Conservation (phyloP, 2,797 vertebrate species). For the Macropodus opercularis region DNA sequence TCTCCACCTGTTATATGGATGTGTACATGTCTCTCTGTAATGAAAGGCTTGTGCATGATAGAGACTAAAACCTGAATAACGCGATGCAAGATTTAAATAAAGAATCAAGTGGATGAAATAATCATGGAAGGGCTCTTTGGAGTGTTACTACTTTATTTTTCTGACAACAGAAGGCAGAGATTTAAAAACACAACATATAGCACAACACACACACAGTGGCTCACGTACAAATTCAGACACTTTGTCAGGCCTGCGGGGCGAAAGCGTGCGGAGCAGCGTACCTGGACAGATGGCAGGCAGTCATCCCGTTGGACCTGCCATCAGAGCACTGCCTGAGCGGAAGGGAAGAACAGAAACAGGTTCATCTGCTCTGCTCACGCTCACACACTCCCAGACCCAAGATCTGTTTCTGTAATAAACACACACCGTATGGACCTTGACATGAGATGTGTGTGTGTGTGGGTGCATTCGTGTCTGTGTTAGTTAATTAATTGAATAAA, state of each 20-base stretch:
- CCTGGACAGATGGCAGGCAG: conserved; percentile 81
- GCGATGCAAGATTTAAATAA: conserved; percentile 3
- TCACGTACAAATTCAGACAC: conserved; percentile 14
- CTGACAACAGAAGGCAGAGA: conserved; percentile 24
- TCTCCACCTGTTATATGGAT: conserved; percentile 15
- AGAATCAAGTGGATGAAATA: conserved; percentile 5
- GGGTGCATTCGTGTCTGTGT: conserved; percentile 30
- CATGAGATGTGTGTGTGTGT: conserved; percentile 20
- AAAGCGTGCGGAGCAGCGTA: conserved; percentile 59
- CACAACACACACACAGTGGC: neutral
- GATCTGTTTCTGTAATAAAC: conserved; percentile 27
- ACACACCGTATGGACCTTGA: conserved; percentile 25
- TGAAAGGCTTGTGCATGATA: conserved; percentile 38
- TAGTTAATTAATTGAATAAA: conserved; percentile 33
- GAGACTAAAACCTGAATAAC: conserved; percentile 4
- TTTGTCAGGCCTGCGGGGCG: conserved; percentile 46
- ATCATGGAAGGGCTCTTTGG: neutral
- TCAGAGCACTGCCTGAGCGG: conserved; percentile 65
- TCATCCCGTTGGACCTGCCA: conserved; percentile 72
- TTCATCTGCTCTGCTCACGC: conserved; percentile 51
- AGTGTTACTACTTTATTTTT: conserved; percentile 16
- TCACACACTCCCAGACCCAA: conserved; percentile 16
- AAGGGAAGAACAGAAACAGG: conserved; percentile 65
- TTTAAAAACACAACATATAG: neutral
- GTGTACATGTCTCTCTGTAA: conserved; percentile 29